A percentile compares a stretch with the other conserved stretches of the same genome.
Evolutionary conservation across 1,140 invertebrate species (phyloP).

Genomic region (Teleopsis dalmanni): DNA sequence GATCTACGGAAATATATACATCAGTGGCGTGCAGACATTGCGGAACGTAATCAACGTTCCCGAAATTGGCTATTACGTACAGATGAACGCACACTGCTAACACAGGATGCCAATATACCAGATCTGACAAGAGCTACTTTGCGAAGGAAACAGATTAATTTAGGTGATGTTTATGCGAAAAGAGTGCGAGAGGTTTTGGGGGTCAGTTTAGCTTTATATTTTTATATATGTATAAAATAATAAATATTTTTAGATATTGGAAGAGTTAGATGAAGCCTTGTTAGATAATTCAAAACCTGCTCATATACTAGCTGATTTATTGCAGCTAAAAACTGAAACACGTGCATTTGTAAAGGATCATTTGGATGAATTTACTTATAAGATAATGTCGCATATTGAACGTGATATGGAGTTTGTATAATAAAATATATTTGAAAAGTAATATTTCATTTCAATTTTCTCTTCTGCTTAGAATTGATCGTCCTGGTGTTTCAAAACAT

Average conservation of each 20-base stretch:
- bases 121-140: conserved; percentile 32
- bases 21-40: conserved; percentile 50
- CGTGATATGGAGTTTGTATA: conserved; percentile 38
- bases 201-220: conserved; percentile 20
- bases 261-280: conserved; percentile 33
- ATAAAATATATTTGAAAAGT: background rate
- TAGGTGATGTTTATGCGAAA: conserved; percentile 37
- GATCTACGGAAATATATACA: conserved; percentile 57
- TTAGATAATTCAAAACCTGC: conserved; percentile 18
- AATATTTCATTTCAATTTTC: background rate
- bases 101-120: conserved; percentile 30
- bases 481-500: conserved; percentile 36
- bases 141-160: conserved; percentile 29
- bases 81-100: conserved; percentile 39
- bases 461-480: conserved; percentile 25
- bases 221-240: background rate
- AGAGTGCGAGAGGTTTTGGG: conserved; percentile 45
- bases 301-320: conserved; percentile 24
- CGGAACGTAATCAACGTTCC: conserved; percentile 44
- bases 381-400: conserved; percentile 42
- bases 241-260: conserved; percentile 24
- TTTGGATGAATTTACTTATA: conserved; percentile 41
- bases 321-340: conserved; percentile 34
- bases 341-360: conserved; percentile 31
- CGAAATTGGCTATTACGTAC: conserved; percentile 43